A percentile compares a stretch with the other conserved stretches of the same genome.
These are phyloP conservation scores for Hypomecis punctinalis DNA, from an alignment of 2,888 invertebrate species.

Conservation along the genomic window DNA sequence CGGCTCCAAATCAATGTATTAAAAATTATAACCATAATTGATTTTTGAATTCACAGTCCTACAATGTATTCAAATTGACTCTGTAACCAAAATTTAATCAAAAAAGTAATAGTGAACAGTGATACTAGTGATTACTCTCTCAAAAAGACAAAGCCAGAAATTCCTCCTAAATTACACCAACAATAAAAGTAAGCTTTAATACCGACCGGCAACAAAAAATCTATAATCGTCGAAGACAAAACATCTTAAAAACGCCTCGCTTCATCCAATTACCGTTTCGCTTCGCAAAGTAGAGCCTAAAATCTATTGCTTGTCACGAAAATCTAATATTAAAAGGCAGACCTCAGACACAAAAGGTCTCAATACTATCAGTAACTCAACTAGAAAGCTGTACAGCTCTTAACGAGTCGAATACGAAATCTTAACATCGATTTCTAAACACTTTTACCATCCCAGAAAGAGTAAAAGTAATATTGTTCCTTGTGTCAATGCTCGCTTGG, in stretches of 20 bases:
- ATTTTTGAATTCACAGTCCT: no score
- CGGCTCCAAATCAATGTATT: no score
- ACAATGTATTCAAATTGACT: no score
- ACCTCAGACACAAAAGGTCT: slow-evolving; percentile 24
- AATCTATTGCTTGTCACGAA: slow-evolving; percentile 35
- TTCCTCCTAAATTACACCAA: not conserved
- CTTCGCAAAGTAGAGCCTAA: slow-evolving; percentile 23
- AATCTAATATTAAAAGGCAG: slow-evolving; percentile 36
- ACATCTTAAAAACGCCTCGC: slow-evolving; percentile 17
- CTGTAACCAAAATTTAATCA: no score
- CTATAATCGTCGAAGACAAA: slow-evolving; percentile 18
- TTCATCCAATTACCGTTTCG: slow-evolving; percentile 31
- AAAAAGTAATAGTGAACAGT: no score
- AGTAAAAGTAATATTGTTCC: no score
- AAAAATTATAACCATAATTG: no score
- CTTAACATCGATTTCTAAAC: no score
- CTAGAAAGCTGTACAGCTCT: not conserved
- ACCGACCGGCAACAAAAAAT: slow-evolving; percentile 12
- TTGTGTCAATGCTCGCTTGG: no score
- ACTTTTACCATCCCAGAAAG: no score
- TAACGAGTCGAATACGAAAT: no score
- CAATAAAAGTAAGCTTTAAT: slow-evolving; percentile 9
- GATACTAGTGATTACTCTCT: not conserved
- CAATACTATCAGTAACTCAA: slow-evolving; percentile 18
- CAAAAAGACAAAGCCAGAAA: not conserved